These are phyloP conservation scores for Riparia riparia DNA, from an alignment of 2,113 vertebrate species.

Conservation along the genomic window DNA sequence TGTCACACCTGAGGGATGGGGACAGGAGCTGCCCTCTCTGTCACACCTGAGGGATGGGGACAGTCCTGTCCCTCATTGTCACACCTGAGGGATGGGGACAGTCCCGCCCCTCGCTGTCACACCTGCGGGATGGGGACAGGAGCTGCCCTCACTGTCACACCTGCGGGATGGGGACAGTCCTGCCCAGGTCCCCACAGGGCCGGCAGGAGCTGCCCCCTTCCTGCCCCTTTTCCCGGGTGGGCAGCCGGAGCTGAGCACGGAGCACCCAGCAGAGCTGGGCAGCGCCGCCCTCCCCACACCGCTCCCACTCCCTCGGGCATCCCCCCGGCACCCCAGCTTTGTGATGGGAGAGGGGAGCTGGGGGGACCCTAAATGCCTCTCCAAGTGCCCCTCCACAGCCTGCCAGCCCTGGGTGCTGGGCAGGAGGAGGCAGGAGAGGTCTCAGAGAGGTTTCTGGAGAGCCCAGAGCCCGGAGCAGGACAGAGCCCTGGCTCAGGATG, in stretches of 20 bases:
- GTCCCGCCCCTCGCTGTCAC: background rate
- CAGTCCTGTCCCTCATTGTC: background rate
- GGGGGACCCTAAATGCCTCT: background rate
- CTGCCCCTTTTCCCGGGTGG: background rate
- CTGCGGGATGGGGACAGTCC: background rate
- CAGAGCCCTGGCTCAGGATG: background rate
- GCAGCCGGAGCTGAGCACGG: background rate
- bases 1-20: too few relatives aligned
- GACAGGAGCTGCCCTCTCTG: too few relatives aligned
- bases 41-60: too few relatives aligned
- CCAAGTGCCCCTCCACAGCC: background rate
- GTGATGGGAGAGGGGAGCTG: background rate
- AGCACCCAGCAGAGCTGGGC: rapidly evolving
- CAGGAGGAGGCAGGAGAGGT: background rate
- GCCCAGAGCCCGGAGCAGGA: background rate
- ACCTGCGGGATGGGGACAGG: background rate
- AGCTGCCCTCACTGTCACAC: rapidly evolving
- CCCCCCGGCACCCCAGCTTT: background rate
- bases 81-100: background rate
- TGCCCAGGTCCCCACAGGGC: rapidly evolving
- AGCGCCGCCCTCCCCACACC: rapidly evolving
- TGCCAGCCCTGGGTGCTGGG: background rate
- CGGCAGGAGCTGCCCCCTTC: background rate
- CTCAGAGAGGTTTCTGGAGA: background rate
- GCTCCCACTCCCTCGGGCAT: background rate